These are phyloP conservation scores for Protomyctophum bolini DNA, from an alignment of 2,113 vertebrate genomes.

Conservation along the genomic window DNA sequence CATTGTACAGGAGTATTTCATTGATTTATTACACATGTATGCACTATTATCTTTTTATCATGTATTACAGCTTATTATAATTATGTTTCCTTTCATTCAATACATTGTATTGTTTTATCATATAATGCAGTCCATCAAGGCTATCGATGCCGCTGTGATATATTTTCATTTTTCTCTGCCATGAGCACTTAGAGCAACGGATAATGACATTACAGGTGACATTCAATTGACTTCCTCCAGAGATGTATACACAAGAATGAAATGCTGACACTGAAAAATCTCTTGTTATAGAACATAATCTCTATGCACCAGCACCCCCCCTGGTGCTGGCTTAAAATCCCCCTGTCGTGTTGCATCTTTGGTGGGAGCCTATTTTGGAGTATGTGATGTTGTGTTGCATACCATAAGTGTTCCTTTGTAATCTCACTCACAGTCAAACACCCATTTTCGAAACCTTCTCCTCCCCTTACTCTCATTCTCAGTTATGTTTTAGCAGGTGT, in stretches of 20 bases:
- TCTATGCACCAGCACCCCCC: not conserved
- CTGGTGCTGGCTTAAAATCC: not conserved
- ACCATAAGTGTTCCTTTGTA: not conserved
- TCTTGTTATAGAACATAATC: not conserved
- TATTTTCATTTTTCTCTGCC: not conserved
- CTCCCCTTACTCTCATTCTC: not conserved
- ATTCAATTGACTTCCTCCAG: not conserved
- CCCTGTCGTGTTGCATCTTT: not conserved
- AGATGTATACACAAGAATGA: not conserved
- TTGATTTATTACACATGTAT: slow-evolving; percentile 8
- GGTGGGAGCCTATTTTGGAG: not conserved
- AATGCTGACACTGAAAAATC: not conserved
- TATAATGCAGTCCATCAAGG: not conserved
- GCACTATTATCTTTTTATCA: slow-evolving; percentile 31
- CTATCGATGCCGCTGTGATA: not conserved
- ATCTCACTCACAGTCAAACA: not conserved
- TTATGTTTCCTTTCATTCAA: slow-evolving; percentile 16
- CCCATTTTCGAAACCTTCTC: slow-evolving; percentile 1
- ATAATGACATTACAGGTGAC: not conserved
- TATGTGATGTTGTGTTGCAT: not conserved
- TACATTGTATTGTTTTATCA: not conserved
- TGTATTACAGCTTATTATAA: slow-evolving; percentile 22
- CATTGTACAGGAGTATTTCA: slow-evolving; percentile 17
- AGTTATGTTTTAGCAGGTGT: slow-evolving; percentile 56
- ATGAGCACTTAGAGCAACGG: not conserved